Percentiles rank a stretch among this genome's conserved stretches.
phyloP scores from a whole-genome alignment of 2,797 vertebrate species.

The Myotis findleyi region DNA sequence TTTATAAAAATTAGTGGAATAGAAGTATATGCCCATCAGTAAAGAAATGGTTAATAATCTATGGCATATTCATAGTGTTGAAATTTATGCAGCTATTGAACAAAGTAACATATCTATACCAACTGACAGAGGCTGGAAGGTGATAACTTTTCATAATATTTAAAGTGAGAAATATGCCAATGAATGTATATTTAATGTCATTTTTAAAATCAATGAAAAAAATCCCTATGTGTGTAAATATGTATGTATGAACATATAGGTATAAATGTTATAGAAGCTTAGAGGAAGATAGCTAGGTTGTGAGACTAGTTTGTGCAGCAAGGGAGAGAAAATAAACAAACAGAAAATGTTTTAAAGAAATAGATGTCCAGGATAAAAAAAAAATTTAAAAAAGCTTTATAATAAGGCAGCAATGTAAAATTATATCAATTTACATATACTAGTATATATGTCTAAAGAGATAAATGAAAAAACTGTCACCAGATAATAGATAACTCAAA shows the following conservation, averaged over 20 bases:
- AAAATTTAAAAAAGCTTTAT: not conserved
- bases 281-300: not conserved
- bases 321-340: not conserved
- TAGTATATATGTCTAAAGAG: not conserved
- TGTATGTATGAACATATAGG: not conserved
- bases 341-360: not conserved
- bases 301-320: not conserved
- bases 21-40: conserved; percentile 5
- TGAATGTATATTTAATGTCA: not conserved
- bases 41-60: conserved; percentile 33
- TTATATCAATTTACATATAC: not conserved
- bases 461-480: not conserved
- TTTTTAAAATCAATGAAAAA: conserved; percentile 10
- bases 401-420: conserved; percentile 11
- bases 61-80: not conserved
- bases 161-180: not conserved
- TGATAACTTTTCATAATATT: not conserved
- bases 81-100: conserved; percentile 25
- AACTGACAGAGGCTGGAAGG: not conserved
- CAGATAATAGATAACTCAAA: not conserved
- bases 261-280: not conserved
- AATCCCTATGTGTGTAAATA: not conserved
- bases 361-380: too few species aligned
- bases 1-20: not conserved
- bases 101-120: not conserved